A percentile compares a stretch with the other conserved stretches of the same genome.
phyloP scores from a whole-genome alignment of 2,797 vertebrate genomes.

The Chelmon rostratus region DNA sequence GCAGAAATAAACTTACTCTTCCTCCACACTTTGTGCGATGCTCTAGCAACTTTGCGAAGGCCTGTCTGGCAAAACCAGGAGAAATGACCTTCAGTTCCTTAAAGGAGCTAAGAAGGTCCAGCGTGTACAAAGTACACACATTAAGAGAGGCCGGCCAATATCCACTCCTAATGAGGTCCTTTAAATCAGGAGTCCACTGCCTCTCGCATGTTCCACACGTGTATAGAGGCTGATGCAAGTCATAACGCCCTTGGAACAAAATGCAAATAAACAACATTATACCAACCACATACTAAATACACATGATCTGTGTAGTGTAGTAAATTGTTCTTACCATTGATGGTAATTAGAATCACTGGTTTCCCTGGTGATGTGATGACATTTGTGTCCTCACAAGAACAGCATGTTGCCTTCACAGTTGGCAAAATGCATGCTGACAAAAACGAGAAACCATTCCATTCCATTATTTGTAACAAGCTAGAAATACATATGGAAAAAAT shows the following conservation, averaged over 20 bases:
- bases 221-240: not conserved
- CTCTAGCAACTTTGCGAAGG: too few relatives aligned
- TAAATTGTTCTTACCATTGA: not conserved
- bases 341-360: not conserved
- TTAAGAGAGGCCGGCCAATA: conserved; percentile 8
- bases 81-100: too few relatives aligned
- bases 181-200: conserved; percentile 11
- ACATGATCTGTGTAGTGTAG: not conserved
- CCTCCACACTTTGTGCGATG: too few relatives aligned
- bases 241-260: not conserved
- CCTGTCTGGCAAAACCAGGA: too few relatives aligned
- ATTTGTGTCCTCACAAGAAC: not conserved
- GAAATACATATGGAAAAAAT: not conserved
- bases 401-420: not conserved
- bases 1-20: too few relatives aligned
- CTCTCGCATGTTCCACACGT: not conserved
- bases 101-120: too few relatives aligned
- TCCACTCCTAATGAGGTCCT: conserved; percentile 13
- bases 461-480: not conserved
- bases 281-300: not conserved
- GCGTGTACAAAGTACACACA: too few relatives aligned
- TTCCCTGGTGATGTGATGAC: not conserved
- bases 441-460: not conserved
- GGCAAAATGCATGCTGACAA: not conserved
- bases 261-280: not conserved